phyloP scores from a whole-genome alignment of 2,113 vertebrate genomes.

The Platysteira castanea region DNA sequence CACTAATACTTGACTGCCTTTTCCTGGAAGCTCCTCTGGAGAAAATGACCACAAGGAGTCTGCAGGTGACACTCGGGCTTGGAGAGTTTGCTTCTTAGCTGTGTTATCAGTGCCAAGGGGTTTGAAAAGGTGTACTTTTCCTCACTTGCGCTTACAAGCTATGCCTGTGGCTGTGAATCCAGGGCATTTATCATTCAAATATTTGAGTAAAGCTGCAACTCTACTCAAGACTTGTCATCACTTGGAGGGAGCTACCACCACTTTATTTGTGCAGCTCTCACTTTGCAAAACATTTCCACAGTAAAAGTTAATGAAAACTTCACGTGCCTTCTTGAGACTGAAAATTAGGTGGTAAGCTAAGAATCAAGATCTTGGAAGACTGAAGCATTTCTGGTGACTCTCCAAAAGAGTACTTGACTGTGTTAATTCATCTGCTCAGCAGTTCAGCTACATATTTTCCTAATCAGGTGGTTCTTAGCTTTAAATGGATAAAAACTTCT shows the following conservation, averaged over 20 bases:
- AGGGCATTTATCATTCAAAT: neutral
- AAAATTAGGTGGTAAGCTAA: neutral
- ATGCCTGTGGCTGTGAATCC: neutral
- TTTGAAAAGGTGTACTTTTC: neutral
- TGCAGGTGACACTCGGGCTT: neutral
- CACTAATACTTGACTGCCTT: neutral
- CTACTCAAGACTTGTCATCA: neutral
- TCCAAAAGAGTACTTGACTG: neutral
- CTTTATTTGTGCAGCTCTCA: neutral
- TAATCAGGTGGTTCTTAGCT: neutral
- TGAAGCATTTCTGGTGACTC: neutral
- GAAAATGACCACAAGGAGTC: neutral
- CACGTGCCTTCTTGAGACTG: neutral
- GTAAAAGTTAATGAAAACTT: neutral
- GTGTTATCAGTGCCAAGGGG: neutral
- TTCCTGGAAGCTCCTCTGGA: neutral
- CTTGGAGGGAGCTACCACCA: neutral
- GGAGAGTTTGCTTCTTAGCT: neutral
- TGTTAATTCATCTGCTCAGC: neutral
- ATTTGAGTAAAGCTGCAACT: neutral
- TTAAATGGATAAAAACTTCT: neutral
- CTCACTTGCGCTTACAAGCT: neutral
- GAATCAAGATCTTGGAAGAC: neutral
- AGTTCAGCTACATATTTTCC: neutral
- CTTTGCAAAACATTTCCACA: neutral